Evolutionary conservation across 2,797 vertebrate genomes (phyloP).

Genomic region (Pipistrellus pygmaeus): DNA sequence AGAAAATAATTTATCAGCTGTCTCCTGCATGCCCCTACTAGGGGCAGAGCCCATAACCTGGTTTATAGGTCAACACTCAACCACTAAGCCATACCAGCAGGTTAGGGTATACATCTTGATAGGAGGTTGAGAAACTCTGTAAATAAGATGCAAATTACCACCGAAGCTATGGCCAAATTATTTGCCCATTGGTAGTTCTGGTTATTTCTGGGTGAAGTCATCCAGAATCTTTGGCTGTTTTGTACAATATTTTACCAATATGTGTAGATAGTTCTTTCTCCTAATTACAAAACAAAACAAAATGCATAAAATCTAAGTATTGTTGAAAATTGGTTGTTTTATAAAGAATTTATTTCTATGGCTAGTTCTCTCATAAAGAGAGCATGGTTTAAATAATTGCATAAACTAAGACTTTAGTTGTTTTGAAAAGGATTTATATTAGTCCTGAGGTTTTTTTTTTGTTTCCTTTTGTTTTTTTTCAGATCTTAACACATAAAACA

Average conservation of each 20-base stretch:
- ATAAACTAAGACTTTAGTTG: conserved; percentile 57
- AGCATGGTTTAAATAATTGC: background rate
- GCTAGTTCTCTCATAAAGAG: background rate
- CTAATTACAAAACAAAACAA: background rate
- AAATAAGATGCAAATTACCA: background rate
- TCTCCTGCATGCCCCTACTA: no score
- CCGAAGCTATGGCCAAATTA: background rate
- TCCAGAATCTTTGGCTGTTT: background rate
- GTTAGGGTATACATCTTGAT: background rate
- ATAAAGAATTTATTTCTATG: background rate
- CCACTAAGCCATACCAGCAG: no score
- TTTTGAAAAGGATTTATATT: conserved; percentile 64
- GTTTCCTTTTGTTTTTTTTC: background rate
- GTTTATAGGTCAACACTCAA: no score
- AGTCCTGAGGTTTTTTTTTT: background rate
- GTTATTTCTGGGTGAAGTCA: background rate
- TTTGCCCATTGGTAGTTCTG: background rate
- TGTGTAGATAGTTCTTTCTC: background rate
- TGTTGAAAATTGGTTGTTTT: background rate
- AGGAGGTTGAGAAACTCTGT: background rate
- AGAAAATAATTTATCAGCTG: no score
- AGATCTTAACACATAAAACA: background rate
- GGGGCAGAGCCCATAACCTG: no score
- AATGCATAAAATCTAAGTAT: background rate
- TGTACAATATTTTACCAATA: background rate